phyloP scores from a whole-genome alignment of 2,113 vertebrate genomes.

The Dicaeum eximium region DNA sequence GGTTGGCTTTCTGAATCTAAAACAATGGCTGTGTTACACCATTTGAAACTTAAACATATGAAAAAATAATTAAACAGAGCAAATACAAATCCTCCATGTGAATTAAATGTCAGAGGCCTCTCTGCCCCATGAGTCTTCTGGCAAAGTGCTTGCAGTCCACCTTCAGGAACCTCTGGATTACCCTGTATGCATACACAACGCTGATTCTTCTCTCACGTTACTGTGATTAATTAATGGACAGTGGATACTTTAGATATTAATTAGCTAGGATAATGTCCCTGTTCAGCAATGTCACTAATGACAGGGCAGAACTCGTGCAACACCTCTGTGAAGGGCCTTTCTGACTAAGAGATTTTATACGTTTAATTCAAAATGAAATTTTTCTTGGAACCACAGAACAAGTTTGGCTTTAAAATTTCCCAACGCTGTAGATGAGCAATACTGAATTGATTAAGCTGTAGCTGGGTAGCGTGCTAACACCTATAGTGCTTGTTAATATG shows the following conservation, averaged over 20 bases:
- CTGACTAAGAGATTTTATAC: not conserved
- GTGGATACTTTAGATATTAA: not conserved
- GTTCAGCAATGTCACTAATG: not conserved
- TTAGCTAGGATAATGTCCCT: not conserved
- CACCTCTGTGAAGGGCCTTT: not conserved
- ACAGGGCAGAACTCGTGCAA: not conserved
- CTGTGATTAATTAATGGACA: constrained; percentile 13
- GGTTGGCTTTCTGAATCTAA: not conserved
- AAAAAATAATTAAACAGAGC: not conserved
- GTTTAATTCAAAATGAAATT: not conserved
- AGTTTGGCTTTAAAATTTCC: not conserved
- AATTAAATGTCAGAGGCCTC: not conserved
- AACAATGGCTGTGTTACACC: not conserved
- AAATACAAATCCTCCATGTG: not conserved
- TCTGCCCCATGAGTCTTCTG: not conserved
- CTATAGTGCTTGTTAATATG: not conserved
- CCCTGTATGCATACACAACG: not conserved
- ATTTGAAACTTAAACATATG: not conserved
- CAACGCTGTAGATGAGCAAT: fast-evolving
- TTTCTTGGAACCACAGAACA: not conserved
- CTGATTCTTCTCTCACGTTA: not conserved
- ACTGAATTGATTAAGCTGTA: not conserved
- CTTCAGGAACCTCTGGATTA: not conserved
- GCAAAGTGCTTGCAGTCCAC: not conserved
- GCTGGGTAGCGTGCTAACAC: not conserved